These are phyloP conservation scores for Tiliacea citrago DNA, from an alignment of 2,888 invertebrate genomes.

Conservation along the genomic window DNA sequence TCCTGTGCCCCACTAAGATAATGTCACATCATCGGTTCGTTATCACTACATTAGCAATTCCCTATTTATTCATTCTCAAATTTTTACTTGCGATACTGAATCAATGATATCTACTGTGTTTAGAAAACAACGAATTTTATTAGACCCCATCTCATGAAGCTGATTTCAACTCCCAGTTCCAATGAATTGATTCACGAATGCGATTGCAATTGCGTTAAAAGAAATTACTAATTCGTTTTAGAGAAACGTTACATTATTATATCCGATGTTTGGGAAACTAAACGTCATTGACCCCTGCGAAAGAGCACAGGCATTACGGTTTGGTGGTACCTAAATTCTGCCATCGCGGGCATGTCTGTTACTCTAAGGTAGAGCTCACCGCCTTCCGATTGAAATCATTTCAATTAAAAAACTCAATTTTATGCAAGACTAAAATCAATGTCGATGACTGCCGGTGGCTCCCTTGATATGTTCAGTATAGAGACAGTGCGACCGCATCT, in stretches of 20 bases:
- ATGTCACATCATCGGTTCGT: conserved; percentile 63
- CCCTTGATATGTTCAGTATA: conserved; percentile 61
- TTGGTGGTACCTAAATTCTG: conserved; percentile 82
- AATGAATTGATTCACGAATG: conserved; percentile 7
- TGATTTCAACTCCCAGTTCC: neutral
- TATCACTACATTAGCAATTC: conserved; percentile 54
- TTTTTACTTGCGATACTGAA: conserved; percentile 7
- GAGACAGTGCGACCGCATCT: conserved; percentile 90
- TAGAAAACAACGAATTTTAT: neutral
- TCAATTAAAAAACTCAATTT: conserved; percentile 82
- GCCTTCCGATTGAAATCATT: conserved; percentile 83
- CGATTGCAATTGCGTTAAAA: conserved; percentile 17
- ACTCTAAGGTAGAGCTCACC: conserved; percentile 85
- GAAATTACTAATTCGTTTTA: conserved; percentile 28
- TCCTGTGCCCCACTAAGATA: conserved; percentile 75
- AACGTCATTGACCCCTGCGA: conserved; percentile 85
- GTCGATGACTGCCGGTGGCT: conserved; percentile 20
- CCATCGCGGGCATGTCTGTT: conserved; percentile 88
- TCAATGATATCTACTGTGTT: neutral
- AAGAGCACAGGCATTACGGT: conserved; percentile 83
- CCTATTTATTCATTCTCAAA: conserved; percentile 49
- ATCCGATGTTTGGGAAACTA: conserved; percentile 77
- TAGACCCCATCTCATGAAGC: neutral
- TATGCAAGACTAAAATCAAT: conserved; percentile 24
- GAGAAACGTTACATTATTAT: conserved; percentile 70